phyloP scores from a whole-genome alignment of 2,888 invertebrate species.

The Incurvaria masculella region DNA sequence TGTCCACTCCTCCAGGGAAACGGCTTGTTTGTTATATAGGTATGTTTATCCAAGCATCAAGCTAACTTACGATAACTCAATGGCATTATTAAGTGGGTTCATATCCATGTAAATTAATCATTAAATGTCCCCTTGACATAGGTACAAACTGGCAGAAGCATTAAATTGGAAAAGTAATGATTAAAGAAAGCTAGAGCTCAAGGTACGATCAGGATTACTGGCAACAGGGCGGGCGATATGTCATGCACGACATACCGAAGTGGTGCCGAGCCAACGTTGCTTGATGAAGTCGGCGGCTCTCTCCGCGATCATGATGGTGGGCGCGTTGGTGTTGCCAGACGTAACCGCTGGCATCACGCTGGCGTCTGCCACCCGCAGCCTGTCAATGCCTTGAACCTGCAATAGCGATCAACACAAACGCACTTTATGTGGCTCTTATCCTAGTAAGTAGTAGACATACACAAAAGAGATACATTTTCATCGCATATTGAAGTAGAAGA shows the following conservation, averaged over 20 bases:
- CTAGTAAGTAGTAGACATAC: background rate
- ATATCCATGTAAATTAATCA: too few species aligned
- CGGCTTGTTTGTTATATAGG: too few species aligned
- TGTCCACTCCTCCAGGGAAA: too few species aligned
- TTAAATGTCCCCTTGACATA: too few species aligned
- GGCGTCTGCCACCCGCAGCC: conserved; percentile 66
- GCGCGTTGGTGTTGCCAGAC: conserved; percentile 69
- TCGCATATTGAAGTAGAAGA: background rate
- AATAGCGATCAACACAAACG: conserved; percentile 9
- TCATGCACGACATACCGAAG: conserved; percentile 21
- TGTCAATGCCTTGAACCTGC: conserved; percentile 61
- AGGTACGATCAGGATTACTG: too few species aligned
- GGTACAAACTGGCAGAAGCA: too few species aligned
- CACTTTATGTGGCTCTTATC: background rate
- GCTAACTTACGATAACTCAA: too few species aligned
- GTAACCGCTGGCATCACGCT: conserved; percentile 65
- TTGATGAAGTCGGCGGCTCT: conserved; percentile 65
- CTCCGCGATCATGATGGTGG: conserved; percentile 65
- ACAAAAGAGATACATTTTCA: background rate
- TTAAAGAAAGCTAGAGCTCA: too few species aligned
- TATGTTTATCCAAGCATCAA: too few species aligned
- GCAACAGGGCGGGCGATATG: too few species aligned
- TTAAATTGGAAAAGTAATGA: too few species aligned
- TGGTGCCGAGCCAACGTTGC: conserved; percentile 52
- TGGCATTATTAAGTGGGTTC: too few species aligned